Evolutionary conservation across 2,888 invertebrate species (phyloP), one percentile per base, ranked within the genome.

Genomic region (Acanthopleura granulata): DNA sequence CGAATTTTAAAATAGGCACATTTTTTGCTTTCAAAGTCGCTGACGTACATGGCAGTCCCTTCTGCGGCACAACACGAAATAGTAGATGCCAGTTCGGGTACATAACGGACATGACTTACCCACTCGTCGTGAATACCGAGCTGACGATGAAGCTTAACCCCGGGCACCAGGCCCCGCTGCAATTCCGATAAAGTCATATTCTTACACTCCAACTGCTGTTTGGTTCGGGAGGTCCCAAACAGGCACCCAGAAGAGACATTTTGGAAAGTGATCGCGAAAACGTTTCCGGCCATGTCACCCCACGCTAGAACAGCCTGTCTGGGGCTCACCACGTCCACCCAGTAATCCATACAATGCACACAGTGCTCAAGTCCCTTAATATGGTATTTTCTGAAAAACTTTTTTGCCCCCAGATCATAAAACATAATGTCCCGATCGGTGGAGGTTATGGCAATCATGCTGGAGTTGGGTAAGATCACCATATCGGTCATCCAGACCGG

Each of bases 351-450:
- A 29, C 91, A 90, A 0, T 91, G 90, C 0, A 93, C 91, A 14
- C 92, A 93, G 80, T 92, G 91, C 71, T 93, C 93, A 88, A 94
- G 92, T 77, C 94, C 94, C 0, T 93, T 93, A 79, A 96, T 88
- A 86, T 90, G 78, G 40, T 84, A 87, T n/a, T 85, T 77, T 76
- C 80, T 80, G 62, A 93, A 93, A 89, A 95, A 95, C 75, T 82
- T 83, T 61, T 82, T 84, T 0, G 80, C 81, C 27, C 93, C 93
- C 70, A 94, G 94, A 88, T 96, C 88, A 75, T 85, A 96, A 90
- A 96, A 95, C 80, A 94, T 93, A 69, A 96, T 90, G 87, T 95
- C 95, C 22, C 94, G 91, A 90, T 95, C 95, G 0, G 95, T 94
- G 22, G 95, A 94, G 76, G 94, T 93, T 16, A 95, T 94, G 78